Base-by-base conservation (phyloP, 2,113 vertebrate species). In the Charadrius vociferus region DNA sequence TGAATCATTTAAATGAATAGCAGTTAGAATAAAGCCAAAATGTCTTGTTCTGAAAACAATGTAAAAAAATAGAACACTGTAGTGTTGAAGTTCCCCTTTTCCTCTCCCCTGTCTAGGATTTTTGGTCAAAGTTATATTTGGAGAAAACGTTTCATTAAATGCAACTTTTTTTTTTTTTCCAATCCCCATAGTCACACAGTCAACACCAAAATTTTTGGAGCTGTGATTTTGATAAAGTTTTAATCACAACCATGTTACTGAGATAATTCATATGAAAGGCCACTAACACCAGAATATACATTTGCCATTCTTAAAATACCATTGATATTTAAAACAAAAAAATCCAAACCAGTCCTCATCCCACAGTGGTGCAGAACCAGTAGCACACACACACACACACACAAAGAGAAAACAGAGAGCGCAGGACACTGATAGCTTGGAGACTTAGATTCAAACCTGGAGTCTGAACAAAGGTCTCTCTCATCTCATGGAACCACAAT, bases 331-430 rank as follows among this genome's bases (percentile, higher is more conserved):
- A 30, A 91, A 83, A 26, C 3, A 70, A 74, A 68, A 59, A 4
- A 7, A 8, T 17, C 47, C 34, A 80, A 80, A 15, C 15, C 5
- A 58, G 16, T 6, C 8, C 13, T 70, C 34, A 61, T 59, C 26
- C 45, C 21, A 13, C 24, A 45, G 1, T 1, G 6, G 15, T 30
- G 9, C 5, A 49, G 32, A 74, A n/a, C 10, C 39, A 70, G 49
- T 8, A 39, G 39, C 1, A 1, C 0, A 4, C 15, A 5, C 29
- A n/a, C 1, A 1, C 0, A 4, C 15, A n/a, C 30, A 36, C 6
- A 55, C 8, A 45, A 2, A 68, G 2, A 37, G 5, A 83, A n/a
- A 71, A 75, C 37, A 81, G 3, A 52, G 30, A 67, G 65, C 12
- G 5, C 14, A 37, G 20, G 68, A 22, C 7, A 29, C 7, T 4